phyloP scores from a whole-genome alignment of 2,888 invertebrate genomes.

The Prosapia bicincta region DNA sequence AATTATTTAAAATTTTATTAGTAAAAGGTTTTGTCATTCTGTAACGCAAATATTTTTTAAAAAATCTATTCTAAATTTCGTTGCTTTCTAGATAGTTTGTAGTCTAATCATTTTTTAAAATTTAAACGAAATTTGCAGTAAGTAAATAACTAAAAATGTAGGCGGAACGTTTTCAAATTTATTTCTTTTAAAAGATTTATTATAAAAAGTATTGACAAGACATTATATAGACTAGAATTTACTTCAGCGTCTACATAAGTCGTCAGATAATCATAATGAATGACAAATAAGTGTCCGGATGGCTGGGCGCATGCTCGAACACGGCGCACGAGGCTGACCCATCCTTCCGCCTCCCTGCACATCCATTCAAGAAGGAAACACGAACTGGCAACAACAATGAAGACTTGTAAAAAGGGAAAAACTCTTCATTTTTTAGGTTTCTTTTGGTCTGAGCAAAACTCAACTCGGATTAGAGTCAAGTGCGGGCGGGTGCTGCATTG shows the following conservation, averaged over 20 bases:
- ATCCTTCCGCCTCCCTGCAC: background rate
- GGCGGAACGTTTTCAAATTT: too few relatives aligned
- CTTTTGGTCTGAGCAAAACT: slow-evolving; percentile 2
- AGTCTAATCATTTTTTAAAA: too few relatives aligned
- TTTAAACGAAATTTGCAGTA: too few relatives aligned
- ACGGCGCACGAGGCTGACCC: background rate
- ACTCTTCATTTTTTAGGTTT: background rate
- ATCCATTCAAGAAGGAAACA: background rate
- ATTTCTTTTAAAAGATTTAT: too few relatives aligned
- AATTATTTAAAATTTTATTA: too few relatives aligned
- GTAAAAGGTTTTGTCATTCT: too few relatives aligned
- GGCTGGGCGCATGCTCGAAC: background rate
- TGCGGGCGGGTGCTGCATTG: background rate
- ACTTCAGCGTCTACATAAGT: background rate
- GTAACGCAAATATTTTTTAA: too few relatives aligned
- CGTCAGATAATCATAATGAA: background rate
- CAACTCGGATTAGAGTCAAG: background rate
- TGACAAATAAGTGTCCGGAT: background rate
- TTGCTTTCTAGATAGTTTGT: too few relatives aligned
- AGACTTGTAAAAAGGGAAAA: slow-evolving; percentile 2
- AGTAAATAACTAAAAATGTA: too few relatives aligned
- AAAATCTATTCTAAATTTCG: too few relatives aligned
- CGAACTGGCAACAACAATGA: slow-evolving; percentile 2
- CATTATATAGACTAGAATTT: background rate
- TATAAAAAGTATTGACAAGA: too few relatives aligned